phyloP scores from a whole-genome alignment of 2,797 vertebrate genomes.

The Dicrostonyx torquatus region DNA sequence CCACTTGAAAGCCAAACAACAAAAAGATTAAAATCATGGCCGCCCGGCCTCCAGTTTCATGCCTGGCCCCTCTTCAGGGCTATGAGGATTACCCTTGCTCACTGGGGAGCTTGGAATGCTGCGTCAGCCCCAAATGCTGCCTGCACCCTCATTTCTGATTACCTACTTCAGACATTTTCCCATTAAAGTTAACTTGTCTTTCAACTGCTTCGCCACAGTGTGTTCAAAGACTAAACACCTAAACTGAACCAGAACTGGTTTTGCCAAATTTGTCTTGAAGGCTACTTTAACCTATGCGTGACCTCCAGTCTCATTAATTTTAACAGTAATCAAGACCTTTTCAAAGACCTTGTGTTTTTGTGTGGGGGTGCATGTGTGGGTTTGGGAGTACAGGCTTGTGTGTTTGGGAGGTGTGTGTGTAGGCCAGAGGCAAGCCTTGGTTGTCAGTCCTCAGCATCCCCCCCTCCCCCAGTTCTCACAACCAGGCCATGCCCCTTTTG shows the following conservation, averaged over 20 bases:
- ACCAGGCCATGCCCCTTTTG: not conserved
- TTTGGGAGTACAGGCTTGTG: not conserved
- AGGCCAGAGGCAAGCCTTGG: not conserved
- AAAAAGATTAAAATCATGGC: slow-evolving; percentile 47
- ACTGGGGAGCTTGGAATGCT: not conserved
- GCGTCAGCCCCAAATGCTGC: not conserved
- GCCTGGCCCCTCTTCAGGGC: not conserved
- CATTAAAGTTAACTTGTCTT: not conserved
- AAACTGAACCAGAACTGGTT: slow-evolving; percentile 18
- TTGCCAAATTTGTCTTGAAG: slow-evolving; percentile 28
- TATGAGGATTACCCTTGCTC: not conserved
- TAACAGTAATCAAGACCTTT: slow-evolving; percentile 25
- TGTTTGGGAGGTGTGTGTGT: not conserved
- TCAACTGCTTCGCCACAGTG: not conserved
- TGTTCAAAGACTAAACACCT: not conserved
- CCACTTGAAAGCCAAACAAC: slow-evolving; percentile 64
- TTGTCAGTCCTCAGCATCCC: not conserved
- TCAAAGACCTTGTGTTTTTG: not conserved
- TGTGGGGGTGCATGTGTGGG: no score
- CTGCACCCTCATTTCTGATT: slow-evolving; percentile 33
- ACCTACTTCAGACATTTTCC: slow-evolving; percentile 9
- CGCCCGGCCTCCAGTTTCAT: not conserved
- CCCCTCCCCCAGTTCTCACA: not conserved
- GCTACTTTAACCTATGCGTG: slow-evolving; percentile 42
- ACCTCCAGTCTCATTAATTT: slow-evolving; percentile 47